Evolutionary conservation across 2,888 invertebrate genomes (phyloP).

Genomic region (Phyto melanocephala): DNA sequence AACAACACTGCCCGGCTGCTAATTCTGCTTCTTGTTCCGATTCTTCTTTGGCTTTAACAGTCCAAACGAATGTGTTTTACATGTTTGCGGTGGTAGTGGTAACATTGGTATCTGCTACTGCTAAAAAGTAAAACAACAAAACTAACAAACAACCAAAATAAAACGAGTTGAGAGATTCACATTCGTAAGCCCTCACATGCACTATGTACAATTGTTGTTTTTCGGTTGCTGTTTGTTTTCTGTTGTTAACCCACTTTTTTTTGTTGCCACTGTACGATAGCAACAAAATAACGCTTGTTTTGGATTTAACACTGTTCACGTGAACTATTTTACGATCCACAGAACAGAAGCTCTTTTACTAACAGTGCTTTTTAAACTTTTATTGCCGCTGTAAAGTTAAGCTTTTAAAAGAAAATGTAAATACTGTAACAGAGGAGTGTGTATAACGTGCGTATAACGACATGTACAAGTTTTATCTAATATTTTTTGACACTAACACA

Average conservation of each 20-base stretch:
- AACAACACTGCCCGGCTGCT: neutral
- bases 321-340: slow-evolving; percentile 29
- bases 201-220: neutral
- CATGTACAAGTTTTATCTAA: too few species aligned
- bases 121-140: neutral
- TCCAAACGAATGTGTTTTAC: slow-evolving; percentile 10
- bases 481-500: too few species aligned
- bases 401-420: too few species aligned
- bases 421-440: too few species aligned
- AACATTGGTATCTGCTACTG: slow-evolving; percentile 4
- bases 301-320: neutral
- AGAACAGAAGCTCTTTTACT: slow-evolving; percentile 42
- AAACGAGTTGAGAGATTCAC: neutral
- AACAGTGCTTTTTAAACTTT: slow-evolving; percentile 40
- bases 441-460: too few species aligned
- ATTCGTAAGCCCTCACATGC: slow-evolving; percentile 15
- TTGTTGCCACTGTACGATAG: slow-evolving; percentile 4
- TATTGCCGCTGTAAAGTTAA: too few species aligned
- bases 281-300: neutral
- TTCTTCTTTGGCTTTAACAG: slow-evolving; percentile 26
- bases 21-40: neutral
- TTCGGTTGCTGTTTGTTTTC: neutral
- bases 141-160: neutral
- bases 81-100: slow-evolving; percentile 41
- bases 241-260: slow-evolving; percentile 39